Base-by-base conservation (phyloP, 2,797 vertebrate species). In the Rhynchotus rufescens region DNA sequence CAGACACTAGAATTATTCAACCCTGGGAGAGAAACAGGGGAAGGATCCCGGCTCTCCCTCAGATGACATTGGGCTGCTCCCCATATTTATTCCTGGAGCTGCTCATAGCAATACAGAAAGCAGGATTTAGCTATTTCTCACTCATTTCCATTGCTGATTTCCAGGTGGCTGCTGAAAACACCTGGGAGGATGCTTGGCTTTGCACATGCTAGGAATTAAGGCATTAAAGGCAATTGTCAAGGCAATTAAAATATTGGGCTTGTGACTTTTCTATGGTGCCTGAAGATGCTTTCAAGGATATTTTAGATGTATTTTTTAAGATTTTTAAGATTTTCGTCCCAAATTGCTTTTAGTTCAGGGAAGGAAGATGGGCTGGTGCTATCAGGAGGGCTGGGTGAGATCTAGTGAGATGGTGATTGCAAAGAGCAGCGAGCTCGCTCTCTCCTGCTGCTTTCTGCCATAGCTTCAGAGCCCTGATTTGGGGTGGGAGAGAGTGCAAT, bases 91-190 rank as follows among this genome's bases (percentile, higher is more conserved):
- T 36, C 36, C 36, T 73, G 12, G 30, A 51, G 36, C 67, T 77
- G 44, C 80, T 74, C 25, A 8, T 38, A 17, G 45, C 34, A 36
- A 67, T 49, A 42, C 52, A 54, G 60, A 44, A 69, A 32, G 74
- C 0, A 28, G 65, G 57, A 67, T 84, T 94, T 77, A 65, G 44
- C 54, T 21, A 36, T 44, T 72, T 82, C 36, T 28, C 44, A 67
- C 75, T 74, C 0, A 95, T 95, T 95, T 88, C 84, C 84, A 91
- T 84, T 81, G 84, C 83, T 91, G 73, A 91, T 92, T 89, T 89
- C 32, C 19, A 38, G 59, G 69, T 80, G 94, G 75, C 80, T 92
- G 66, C 16, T 59, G 69, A 19, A 77, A 88, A 66, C 84, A 94
- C 84, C 86, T 88, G 86, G 81, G 84, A 88, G 75, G 84, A 64